Evolutionary conservation across 2,797 vertebrate genomes (phyloP).

Genomic region (Ptychadena robeensis): DNA sequence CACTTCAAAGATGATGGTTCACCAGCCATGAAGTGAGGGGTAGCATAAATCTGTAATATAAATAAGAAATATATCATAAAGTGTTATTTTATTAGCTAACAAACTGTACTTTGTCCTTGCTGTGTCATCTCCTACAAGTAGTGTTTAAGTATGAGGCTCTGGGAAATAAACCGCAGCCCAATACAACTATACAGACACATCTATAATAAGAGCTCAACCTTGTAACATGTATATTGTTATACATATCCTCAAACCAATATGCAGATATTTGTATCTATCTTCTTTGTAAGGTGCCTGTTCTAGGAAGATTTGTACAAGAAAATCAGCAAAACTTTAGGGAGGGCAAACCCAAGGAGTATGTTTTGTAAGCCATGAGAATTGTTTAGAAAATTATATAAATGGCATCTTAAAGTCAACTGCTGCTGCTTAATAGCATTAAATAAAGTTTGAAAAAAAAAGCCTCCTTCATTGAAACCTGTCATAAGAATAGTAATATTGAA

Average conservation of each 20-base stretch:
- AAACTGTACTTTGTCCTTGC: background rate
- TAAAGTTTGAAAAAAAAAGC: conserved; percentile 14
- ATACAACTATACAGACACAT: conserved; percentile 40
- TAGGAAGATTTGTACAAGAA: conserved; percentile 65
- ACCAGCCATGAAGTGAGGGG: too few relatives aligned
- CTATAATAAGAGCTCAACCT: conserved; percentile 61
- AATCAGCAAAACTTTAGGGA: conserved; percentile 65
- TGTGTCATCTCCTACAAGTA: background rate
- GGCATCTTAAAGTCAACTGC: conserved; percentile 70
- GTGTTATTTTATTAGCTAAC: too few relatives aligned
- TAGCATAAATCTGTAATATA: too few relatives aligned
- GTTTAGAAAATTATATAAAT: conserved; percentile 70
- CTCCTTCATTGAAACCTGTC: background rate
- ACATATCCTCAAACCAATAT: background rate
- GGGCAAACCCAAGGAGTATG: conserved; percentile 70
- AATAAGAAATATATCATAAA: too few relatives aligned
- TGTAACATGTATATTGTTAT: conserved; percentile 56
- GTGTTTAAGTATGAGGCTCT: background rate
- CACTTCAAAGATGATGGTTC: too few relatives aligned
- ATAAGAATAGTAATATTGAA: background rate
- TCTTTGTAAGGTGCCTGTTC: conserved; percentile 72
- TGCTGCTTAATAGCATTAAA: conserved; percentile 89
- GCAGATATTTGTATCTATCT: conserved; percentile 63
- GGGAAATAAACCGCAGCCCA: background rate
- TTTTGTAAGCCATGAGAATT: conserved; percentile 64